Percentiles rank a stretch among this genome's conserved stretches.
Evolutionary conservation across 2,113 vertebrate genomes (phyloP).

Genomic region (Oryzias melastigma): DNA sequence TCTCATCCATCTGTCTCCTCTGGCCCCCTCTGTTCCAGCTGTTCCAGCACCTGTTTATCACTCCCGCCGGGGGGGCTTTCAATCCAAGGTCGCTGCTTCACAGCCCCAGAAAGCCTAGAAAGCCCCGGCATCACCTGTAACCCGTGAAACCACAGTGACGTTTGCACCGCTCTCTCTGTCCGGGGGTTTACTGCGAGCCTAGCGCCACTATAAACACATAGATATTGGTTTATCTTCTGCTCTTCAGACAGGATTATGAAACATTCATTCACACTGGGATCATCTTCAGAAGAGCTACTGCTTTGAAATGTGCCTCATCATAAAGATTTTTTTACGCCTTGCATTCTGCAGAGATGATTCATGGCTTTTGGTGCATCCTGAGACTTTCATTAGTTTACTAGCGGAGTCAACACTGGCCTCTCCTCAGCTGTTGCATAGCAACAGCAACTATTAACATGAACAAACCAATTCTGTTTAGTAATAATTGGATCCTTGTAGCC

Average conservation of each 20-base stretch:
- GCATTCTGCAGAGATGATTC: too few species aligned
- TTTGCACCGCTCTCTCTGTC: not conserved
- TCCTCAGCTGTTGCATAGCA: slow-evolving; percentile 16
- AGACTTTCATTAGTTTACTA: slow-evolving; percentile 12
- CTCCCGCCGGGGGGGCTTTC: slow-evolving; percentile 12
- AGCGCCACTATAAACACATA: not conserved
- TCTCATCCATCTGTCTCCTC: slow-evolving; percentile 10
- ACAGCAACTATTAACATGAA: slow-evolving; percentile 20
- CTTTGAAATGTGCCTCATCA: not conserved
- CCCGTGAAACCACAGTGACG: not conserved
- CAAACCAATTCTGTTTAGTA: not conserved
- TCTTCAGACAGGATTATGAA: too few species aligned
- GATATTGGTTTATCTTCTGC: not conserved
- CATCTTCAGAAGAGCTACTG: not conserved
- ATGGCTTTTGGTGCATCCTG: too few species aligned
- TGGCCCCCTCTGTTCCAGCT: slow-evolving; percentile 43
- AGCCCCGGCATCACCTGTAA: slow-evolving; percentile 34
- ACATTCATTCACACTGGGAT: not conserved
- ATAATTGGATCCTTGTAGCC: not conserved
- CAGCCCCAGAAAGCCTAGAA: slow-evolving; percentile 41
- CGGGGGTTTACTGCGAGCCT: not conserved
- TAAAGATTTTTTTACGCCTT: not conserved
- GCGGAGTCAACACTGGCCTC: not conserved
- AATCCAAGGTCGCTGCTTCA: slow-evolving; percentile 47
- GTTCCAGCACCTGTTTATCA: slow-evolving; percentile 52